Conservation (phyloP, 2,797 vertebrate genomes). For the Amniataba percoides region DNA sequence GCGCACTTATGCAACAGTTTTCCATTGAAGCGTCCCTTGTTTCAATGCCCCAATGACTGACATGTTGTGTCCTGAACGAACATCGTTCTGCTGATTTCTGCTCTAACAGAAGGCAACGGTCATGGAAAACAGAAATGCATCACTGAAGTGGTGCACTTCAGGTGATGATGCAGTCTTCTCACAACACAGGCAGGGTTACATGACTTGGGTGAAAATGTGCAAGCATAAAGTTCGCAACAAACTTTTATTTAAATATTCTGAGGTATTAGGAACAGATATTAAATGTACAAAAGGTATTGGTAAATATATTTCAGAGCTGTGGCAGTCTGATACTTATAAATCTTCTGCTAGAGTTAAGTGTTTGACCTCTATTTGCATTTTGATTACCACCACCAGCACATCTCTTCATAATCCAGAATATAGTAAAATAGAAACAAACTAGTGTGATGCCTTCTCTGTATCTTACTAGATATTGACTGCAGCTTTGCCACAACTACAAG, state of each 20-base stretch:
- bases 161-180: neutral
- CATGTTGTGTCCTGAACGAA: slow-evolving; percentile 27
- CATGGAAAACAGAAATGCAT: slow-evolving; percentile 24
- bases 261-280: neutral
- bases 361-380: slow-evolving; percentile 57
- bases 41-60: slow-evolving; percentile 29
- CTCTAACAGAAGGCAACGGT: slow-evolving; percentile 18
- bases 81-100: slow-evolving; percentile 9
- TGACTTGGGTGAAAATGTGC: neutral
- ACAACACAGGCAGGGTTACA: neutral
- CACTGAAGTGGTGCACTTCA: neutral
- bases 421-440: slow-evolving; percentile 10
- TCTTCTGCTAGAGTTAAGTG: slow-evolving; percentile 32
- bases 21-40: slow-evolving; percentile 40
- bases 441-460: no score
- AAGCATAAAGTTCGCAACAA: neutral
- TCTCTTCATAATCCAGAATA: slow-evolving; percentile 8
- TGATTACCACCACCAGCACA: slow-evolving; percentile 27
- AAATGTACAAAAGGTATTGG: neutral
- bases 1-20: slow-evolving; percentile 52
- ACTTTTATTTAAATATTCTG: neutral
- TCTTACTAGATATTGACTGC: neutral
- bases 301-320: neutral
- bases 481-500: neutral
- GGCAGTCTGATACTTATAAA: slow-evolving; percentile 8